Base-by-base conservation (phyloP, 1,140 invertebrate species). In the Zaprionus kolodkinae region DNA sequence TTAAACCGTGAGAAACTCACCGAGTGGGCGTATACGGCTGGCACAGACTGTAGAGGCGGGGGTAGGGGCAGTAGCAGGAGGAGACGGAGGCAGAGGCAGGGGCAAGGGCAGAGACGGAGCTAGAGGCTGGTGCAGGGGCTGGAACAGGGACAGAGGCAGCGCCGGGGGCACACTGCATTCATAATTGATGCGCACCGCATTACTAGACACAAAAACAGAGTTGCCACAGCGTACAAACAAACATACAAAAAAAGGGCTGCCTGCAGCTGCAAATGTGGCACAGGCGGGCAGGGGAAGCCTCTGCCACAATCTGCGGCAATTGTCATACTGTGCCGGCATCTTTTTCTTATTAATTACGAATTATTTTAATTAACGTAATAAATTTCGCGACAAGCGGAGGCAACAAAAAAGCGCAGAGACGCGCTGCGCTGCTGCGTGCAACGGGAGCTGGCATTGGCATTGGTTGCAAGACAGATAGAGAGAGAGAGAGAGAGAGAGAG, bases 321-420 rank as follows among this genome's bases (percentile, higher is more conserved):
- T 50, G 45, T 50, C 45, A 50, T 50, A 25, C 56, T 70, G 63
- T 50, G 50, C 67, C 65, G 71, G 75, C 55, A 52, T 57, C 70
- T 63, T 30, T 92, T 30, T 92, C 87, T 83, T 91, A 92, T 92
- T 92, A 92, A 92, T 92, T 92, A 92, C 86, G 91, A 91, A 92
- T 92, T 92, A 92, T 92, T 92, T 92, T 92, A 92, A 92, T 92
- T 92, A 92, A 85, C 74, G 84, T 81, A 91, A 92, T 92, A 92
- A 92, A 92, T 92, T 86, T 86, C 5, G 17, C 17, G n/a, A 45
- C 40, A 43, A 43, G 38, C 4, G 38, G 4, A 35, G 10, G 72
- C 65, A 78, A 30, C 27, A 30, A 66, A 68, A 57, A 56, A 35
- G 27, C 52, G 21, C 21, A 30, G 52, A 66, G 63, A 71, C 63